Evolutionary conservation across 2,888 invertebrate genomes (phyloP).

Genomic region (Temnothorax ravouxi): DNA sequence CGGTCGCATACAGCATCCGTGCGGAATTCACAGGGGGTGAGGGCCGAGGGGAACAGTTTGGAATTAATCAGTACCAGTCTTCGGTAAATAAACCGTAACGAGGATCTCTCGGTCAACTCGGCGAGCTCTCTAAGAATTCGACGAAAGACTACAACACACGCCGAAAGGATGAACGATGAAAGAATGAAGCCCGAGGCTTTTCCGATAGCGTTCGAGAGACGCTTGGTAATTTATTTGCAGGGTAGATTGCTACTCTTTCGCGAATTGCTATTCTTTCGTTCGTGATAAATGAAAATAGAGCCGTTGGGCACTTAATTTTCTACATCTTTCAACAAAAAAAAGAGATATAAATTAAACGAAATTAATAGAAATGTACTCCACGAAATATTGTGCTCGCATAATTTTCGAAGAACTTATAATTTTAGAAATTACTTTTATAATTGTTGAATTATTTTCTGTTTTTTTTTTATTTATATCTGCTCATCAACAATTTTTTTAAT

Average conservation of each 20-base stretch:
- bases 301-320: not conserved
- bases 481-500: not conserved
- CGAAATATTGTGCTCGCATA: not conserved
- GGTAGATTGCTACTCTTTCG: not conserved
- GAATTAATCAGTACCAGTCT: slow-evolving; percentile 62
- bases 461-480: not conserved
- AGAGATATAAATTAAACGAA: not conserved
- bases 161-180: slow-evolving; percentile 20
- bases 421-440: not conserved
- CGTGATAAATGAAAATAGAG: not conserved
- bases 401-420: not conserved
- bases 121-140: slow-evolving; percentile 40
- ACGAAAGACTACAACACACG: slow-evolving; percentile 29
- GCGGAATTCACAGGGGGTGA: slow-evolving; percentile 3
- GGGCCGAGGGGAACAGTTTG: slow-evolving; percentile 40
- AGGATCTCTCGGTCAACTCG: slow-evolving; percentile 47
- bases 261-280: not conserved
- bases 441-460: not conserved
- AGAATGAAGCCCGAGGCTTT: slow-evolving; percentile 39
- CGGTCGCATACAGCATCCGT: not conserved
- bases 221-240: slow-evolving; percentile 35
- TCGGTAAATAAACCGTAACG: slow-evolving; percentile 66
- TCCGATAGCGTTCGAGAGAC: slow-evolving; percentile 30
- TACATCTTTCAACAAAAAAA: not conserved
- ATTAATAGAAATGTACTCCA: slow-evolving; percentile 4